Base-by-base conservation (phyloP, 2,113 vertebrate genomes). In the Neodontobutis hainanensis region DNA sequence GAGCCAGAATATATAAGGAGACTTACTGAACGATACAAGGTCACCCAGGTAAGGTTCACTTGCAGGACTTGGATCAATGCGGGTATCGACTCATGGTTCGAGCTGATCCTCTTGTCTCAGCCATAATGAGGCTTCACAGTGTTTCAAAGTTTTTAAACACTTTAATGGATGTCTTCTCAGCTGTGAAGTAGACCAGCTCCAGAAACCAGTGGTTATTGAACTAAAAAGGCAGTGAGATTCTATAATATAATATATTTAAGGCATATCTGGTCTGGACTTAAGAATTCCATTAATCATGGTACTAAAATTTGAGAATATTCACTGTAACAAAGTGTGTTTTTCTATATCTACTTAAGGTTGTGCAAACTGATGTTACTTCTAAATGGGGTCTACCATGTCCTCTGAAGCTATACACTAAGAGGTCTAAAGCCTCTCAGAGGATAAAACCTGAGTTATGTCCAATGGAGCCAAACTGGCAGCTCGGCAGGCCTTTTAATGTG, bases 121-220 rank as follows among this genome's bases (percentile, higher is more conserved):
- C 63, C 14, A 59, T 85, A 81, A 86, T 78, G 80, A 83, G 80
- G 80, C 73, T 77, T 81, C 78, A 48, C 61, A 56, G 58, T 68
- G 76, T 70, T 74, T 68, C 15, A 73, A 80, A 63, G 8, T 15
- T 59, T 68, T 66, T 61, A 35, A 52, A 77, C 46, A 58, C 16
- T 73, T 75, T 8, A 42, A 59, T 62, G 52, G 53, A 43, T 32
- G 11, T 68, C n/a, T 16, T 60, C 35, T 64, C 11, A 16, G 45
- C 40, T 8, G 48, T 19, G 64, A 57, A 34, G 40, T 1, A n/a
- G n/a, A 10, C 53, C 11, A 0, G 8, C 57, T 10, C 51, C 44
- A 6, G 9, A 4, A 32, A 71, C 6, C 4, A 53, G 12, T 27
- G 35, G 51, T 32, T 34, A 35, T 35, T 35, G 51, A 53, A 53